These are phyloP conservation scores for Epinotia ramella DNA, from an alignment of 2,888 invertebrate species.

Conservation along the genomic window DNA sequence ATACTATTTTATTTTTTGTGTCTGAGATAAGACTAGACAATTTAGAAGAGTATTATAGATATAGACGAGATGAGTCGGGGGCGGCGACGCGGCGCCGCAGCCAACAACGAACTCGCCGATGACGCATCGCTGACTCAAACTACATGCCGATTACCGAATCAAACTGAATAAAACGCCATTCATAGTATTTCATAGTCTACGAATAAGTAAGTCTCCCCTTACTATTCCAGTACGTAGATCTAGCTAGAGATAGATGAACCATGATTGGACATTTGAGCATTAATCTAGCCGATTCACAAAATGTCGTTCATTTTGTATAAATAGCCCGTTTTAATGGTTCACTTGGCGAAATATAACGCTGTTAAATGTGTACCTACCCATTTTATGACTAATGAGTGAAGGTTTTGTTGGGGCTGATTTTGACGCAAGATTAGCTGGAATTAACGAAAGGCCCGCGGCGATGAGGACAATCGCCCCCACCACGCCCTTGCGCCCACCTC, in stretches of 20 bases:
- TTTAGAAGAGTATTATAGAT: slow-evolving; percentile 16
- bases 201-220: slow-evolving; percentile 33
- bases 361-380: slow-evolving; percentile 47
- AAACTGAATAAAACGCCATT: slow-evolving; percentile 42
- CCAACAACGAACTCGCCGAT: slow-evolving; percentile 25
- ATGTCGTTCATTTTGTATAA: slow-evolving; percentile 21
- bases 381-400: slow-evolving; percentile 52
- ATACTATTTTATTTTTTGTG: background rate
- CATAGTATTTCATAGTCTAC: slow-evolving; percentile 33
- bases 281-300: background rate
- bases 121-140: slow-evolving; percentile 46
- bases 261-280: background rate
- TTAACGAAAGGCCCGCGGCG: slow-evolving; percentile 50
- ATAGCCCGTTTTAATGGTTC: slow-evolving; percentile 42
- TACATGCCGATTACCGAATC: slow-evolving; percentile 41
- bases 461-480: slow-evolving; percentile 38
- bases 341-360: slow-evolving; percentile 43
- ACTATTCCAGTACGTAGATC: background rate
- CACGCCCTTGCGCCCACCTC: slow-evolving; percentile 37
- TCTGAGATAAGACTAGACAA: slow-evolving; percentile 27
- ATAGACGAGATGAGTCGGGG: slow-evolving; percentile 39
- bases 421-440: slow-evolving; percentile 54
- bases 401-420: slow-evolving; percentile 54
- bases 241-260: background rate
- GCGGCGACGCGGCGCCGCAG: slow-evolving; percentile 41